phyloP scores from a whole-genome alignment of 2,888 invertebrate genomes.

The Autographa pulchrina region DNA sequence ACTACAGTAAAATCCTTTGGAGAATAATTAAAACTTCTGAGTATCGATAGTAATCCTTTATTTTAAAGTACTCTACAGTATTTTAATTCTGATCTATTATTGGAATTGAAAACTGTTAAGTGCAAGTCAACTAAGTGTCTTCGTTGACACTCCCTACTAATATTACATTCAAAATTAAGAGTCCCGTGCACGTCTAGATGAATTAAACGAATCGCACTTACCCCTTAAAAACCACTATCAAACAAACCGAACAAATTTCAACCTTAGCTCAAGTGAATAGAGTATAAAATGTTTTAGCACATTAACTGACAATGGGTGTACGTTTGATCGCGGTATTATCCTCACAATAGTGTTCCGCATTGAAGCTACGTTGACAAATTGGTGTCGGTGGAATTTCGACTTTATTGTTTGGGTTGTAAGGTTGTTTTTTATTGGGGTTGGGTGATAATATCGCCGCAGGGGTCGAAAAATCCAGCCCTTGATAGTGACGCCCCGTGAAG shows the following conservation, averaged over 20 bases:
- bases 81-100: constrained; percentile 32
- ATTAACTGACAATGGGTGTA: constrained; percentile 76
- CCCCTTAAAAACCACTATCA: constrained; percentile 69
- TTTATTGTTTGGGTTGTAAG: constrained; percentile 63
- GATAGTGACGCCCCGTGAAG: constrained; percentile 88
- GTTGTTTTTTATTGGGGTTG: constrained; percentile 65
- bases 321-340: constrained; percentile 88
- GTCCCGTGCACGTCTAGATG: constrained; percentile 84
- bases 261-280: constrained; percentile 52
- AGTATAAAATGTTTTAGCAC: constrained; percentile 52
- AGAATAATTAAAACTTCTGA: too few species aligned
- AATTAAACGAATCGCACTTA: constrained; percentile 88
- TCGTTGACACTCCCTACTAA: constrained; percentile 59
- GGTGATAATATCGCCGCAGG: constrained; percentile 83
- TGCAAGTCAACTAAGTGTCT: constrained; percentile 59
- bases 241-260: constrained; percentile 49
- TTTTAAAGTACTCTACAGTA: neutral
- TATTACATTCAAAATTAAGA: constrained; percentile 84
- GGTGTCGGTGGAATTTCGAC: constrained; percentile 63
- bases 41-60: too few species aligned
- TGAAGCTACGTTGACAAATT: constrained; percentile 83
- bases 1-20: too few species aligned
- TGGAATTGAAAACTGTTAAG: constrained; percentile 48
- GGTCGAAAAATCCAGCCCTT: constrained; percentile 86
- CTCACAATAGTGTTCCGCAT: constrained; percentile 86